Base-by-base conservation (phyloP, 2,113 vertebrate species). In the Ictalurus punctatus region DNA sequence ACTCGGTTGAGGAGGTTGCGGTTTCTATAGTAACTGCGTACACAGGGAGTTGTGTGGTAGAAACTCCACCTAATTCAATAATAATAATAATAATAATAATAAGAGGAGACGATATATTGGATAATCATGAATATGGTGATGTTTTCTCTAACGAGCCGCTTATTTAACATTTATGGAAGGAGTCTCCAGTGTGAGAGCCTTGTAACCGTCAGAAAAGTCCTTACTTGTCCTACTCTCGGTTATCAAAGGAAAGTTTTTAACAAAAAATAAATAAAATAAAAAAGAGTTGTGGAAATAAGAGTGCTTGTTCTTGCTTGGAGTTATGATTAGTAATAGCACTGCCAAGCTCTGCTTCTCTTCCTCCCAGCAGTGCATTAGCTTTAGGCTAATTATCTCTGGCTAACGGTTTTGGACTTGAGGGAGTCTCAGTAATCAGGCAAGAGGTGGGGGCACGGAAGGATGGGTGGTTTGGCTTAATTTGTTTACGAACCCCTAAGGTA, bases 381-480 rank as follows among this genome's bases (percentile, higher is more conserved):
- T 88, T 71, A 83, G 56, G 87, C 81, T 84, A 76, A 88, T 84
- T 88, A 73, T 88, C 37, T 83, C 87, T 83, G 80, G 80, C 67
- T 88, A 88, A 88, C 80, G 27, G 34, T 54, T 23, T 25, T 58
- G 48, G 86, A 84, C 80, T 67, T 71, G 23, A 17, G 73, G 19
- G 71, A 87, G 69, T 48, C 58, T 69, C 19, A 58, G 84, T 65
- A 80, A 78, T 88, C 83, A 76, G 81, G 83, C 83, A 88, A 87
- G 74, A 74, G 78, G 10, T 76, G 69, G 87, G 56, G 74, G 74
- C 34, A 52, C 19, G 23, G 23, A 21, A 30, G 67, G 87, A 13
- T 63, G 54, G 80, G 52, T 73, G 73, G 65, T 74, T 73, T 73
- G 87, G 81, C 59, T 88, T 74, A 30, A 74, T 83, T 74, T 88